Evolutionary conservation across 2,113 vertebrate species (phyloP), one percentile per base, ranked within the genome.

Genomic region (human (Homo sapiens)): DNA sequence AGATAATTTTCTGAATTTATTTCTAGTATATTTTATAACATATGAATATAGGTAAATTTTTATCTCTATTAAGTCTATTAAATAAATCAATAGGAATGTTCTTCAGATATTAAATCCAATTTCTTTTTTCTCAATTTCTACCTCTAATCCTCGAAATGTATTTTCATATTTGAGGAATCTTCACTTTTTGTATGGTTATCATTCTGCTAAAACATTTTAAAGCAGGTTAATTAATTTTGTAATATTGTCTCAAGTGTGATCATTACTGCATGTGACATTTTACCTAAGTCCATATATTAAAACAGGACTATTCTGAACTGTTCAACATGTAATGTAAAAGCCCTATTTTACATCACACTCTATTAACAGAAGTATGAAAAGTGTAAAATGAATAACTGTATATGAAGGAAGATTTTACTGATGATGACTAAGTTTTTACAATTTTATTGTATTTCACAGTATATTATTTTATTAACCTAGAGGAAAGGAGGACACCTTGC

Each of bases 401-500:
- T 75, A 83, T 61, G 82, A 45, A 75, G 72, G 27, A 90, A 85
- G 40, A 84, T 88, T 92, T 97, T 89, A 93, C 73, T 90, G 68
- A 70, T 83, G 57, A 89, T 85, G 79, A 75, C 90, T 94, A 95
- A 92, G 86, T 23, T 80, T 93, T 20, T 81, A 32, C 87, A 66
- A 50, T 89, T 90, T 78, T 96, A 89, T n/a, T 90, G 20, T 83
- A 72, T 90, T 92, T 97, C 52, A 57, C 7, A 81, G 38, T 61
- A 73, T 76, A 70, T 83, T 92, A 61, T 92, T 96, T 96, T 95
- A 92, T 83, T 96, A 87, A 86, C 23, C 59, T 75, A 70, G 32
- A 18, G 55, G 48, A 64, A 80, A 89, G 94, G 45, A 89, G 35
- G 57, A 89, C 12, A 78, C 35, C 10, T 64, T 87, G n/a, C 48